Evolutionary conservation across 2,888 invertebrate genomes (phyloP).

Genomic region (Eupsilia transversa): DNA sequence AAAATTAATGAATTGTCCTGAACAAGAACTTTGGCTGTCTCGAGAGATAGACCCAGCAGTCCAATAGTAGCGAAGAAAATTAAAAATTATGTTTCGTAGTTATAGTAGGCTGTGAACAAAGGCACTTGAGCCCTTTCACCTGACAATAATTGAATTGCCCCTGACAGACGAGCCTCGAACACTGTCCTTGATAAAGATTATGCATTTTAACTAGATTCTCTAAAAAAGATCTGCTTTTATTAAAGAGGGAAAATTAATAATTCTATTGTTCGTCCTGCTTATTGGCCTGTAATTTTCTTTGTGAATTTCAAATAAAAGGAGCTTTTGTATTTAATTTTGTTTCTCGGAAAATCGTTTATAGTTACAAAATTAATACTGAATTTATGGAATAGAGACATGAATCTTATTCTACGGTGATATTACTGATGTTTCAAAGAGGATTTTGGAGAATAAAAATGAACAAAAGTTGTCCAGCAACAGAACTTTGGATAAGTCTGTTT

Average conservation of each 20-base stretch:
- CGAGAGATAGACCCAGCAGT: neutral
- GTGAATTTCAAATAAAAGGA: neutral
- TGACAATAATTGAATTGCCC: slow-evolving; percentile 64
- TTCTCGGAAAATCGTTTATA: slow-evolving; percentile 16
- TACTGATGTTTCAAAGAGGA: neutral
- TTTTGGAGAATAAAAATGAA: neutral
- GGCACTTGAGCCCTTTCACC: slow-evolving; percentile 42
- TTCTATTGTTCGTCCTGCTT: slow-evolving; percentile 12
- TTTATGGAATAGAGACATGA: neutral
- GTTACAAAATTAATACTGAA: neutral
- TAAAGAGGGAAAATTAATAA: slow-evolving; percentile 8
- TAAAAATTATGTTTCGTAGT: slow-evolving; percentile 42
- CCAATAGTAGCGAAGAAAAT: slow-evolving; percentile 12
- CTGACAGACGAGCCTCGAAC: slow-evolving; percentile 51
- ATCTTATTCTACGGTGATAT: neutral
- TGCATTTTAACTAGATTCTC: slow-evolving; percentile 67
- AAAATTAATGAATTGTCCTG: slow-evolving; percentile 1
- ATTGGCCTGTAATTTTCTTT: slow-evolving; percentile 24
- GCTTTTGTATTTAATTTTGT: neutral
- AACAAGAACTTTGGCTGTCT: slow-evolving; percentile 1
- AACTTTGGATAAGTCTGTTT: neutral
- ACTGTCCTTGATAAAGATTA: slow-evolving; percentile 31
- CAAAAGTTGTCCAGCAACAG: neutral
- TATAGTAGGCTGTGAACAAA: slow-evolving; percentile 39
- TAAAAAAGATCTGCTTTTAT: slow-evolving; percentile 46